These are phyloP conservation scores for Muscicapa comitata DNA, from an alignment of 2,797 vertebrate species.

Conservation along the genomic window DNA sequence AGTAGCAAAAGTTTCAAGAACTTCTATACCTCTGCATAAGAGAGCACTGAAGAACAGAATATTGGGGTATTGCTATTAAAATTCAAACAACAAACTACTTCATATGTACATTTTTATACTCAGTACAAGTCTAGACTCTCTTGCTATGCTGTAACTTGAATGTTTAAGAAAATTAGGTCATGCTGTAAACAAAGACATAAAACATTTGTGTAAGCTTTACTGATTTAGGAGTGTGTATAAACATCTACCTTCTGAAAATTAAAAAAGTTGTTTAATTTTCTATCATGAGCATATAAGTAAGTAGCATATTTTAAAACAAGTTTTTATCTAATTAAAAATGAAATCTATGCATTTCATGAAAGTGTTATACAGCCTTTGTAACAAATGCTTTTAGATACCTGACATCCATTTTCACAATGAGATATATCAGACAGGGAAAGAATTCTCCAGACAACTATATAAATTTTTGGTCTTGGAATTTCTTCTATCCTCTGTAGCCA, in stretches of 20 bases:
- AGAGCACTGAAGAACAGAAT: neutral
- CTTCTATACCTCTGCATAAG: neutral
- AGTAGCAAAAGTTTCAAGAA: neutral
- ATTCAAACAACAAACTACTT: neutral
- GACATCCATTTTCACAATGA: constrained; percentile 15
- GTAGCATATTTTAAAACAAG: neutral
- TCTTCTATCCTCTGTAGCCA: constrained; percentile 32
- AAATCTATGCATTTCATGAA: constrained; percentile 43
- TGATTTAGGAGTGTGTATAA: neutral
- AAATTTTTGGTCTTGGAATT: constrained; percentile 34
- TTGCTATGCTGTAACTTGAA: neutral
- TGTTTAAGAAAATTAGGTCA: neutral
- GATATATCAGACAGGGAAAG: constrained; percentile 10
- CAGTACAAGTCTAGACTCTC: neutral
- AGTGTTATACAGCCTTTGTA: constrained; percentile 9
- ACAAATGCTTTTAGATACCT: neutral
- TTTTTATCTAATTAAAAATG: constrained; percentile 17
- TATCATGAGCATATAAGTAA: neutral
- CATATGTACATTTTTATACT: neutral
- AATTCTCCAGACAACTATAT: constrained; percentile 17
- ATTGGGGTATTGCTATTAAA: constrained; percentile 5
- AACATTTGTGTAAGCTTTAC: neutral
- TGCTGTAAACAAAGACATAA: neutral
- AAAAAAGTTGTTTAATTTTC: neutral
- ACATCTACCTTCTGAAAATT: neutral